These are phyloP conservation scores for Drosophila bifasciata DNA, from an alignment of 1,140 invertebrate genomes.

Conservation along the genomic window DNA sequence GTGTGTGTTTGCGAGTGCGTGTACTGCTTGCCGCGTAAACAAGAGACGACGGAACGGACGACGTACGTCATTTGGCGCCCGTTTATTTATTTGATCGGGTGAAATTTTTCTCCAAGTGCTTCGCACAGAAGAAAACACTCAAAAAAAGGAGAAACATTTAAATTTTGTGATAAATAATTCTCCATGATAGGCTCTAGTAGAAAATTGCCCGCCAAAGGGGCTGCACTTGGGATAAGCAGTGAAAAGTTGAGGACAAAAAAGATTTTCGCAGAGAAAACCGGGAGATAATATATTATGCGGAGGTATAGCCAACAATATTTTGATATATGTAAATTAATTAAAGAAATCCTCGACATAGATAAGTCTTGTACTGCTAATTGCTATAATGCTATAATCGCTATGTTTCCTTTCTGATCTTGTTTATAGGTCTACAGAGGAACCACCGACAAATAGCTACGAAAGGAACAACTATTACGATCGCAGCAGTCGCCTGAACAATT, in stretches of 20 bases:
- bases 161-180: constrained; percentile 9
- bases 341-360: background rate
- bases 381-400: background rate
- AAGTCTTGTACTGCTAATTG: background rate
- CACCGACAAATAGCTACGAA: constrained; percentile 82
- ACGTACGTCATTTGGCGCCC: constrained; percentile 71
- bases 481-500: constrained; percentile 69
- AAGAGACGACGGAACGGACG: constrained; percentile 26
- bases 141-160: background rate
- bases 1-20: constrained; percentile 28
- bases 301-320: constrained; percentile 41
- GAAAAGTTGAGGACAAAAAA: constrained; percentile 49
- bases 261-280: constrained; percentile 62
- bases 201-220: constrained; percentile 24
- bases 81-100: constrained; percentile 66
- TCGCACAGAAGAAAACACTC: constrained; percentile 7
- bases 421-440: constrained; percentile 85
- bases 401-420: constrained; percentile 9
- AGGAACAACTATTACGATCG: constrained; percentile 85
- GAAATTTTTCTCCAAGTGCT: constrained; percentile 46
- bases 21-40: constrained; percentile 56
- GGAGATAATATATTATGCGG: constrained; percentile 70
- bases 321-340: too few species aligned
- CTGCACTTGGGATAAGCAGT: constrained; percentile 13
- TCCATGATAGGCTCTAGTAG: constrained; percentile 36